phyloP scores from a whole-genome alignment of 2,797 vertebrate species.

The Hydrocynus forskahlii region DNA sequence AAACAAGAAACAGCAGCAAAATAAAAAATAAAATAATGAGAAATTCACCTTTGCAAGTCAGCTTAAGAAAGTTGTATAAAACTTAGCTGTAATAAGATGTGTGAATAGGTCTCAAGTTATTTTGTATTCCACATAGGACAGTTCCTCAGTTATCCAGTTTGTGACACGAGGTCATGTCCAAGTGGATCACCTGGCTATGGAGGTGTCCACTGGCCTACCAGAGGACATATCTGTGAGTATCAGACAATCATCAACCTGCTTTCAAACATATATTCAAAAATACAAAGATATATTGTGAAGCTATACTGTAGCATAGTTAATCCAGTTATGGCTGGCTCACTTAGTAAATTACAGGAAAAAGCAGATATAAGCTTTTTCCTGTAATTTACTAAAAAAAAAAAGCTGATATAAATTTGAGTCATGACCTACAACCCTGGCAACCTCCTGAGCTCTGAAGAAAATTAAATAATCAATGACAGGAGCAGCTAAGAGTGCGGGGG shows the following conservation, averaged over 20 bases:
- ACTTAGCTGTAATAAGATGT: not conserved
- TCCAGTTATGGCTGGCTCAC: not conserved
- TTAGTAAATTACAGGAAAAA: slow-evolving; percentile 10
- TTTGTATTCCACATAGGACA: slow-evolving; percentile 80
- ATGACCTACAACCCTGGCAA: not conserved
- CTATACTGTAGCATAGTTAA: not conserved
- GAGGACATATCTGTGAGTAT: slow-evolving; percentile 91
- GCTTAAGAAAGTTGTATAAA: not conserved
- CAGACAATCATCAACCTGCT: not conserved
- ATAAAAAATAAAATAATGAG: too few species aligned
- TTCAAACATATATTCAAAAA: slow-evolving; percentile 2
- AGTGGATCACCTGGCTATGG: slow-evolving; percentile 83
- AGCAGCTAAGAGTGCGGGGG: slow-evolving; percentile 63
- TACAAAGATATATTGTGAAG: not conserved
- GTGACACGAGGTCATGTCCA: slow-evolving; percentile 85
- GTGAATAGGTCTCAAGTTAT: not conserved
- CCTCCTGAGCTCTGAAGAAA: slow-evolving; percentile 11
- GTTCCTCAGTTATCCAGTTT: slow-evolving; percentile 95
- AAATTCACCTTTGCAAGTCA: not conserved
- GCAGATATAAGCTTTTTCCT: not conserved
- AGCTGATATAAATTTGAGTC: not conserved
- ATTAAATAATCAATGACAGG: slow-evolving; percentile 1
- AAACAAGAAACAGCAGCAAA: too few species aligned
- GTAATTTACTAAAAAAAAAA: too few species aligned
- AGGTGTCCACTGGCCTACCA: slow-evolving; percentile 83